Base-by-base conservation (phyloP, 1,140 invertebrate genomes). In the Drosophila ironensis region DNA sequence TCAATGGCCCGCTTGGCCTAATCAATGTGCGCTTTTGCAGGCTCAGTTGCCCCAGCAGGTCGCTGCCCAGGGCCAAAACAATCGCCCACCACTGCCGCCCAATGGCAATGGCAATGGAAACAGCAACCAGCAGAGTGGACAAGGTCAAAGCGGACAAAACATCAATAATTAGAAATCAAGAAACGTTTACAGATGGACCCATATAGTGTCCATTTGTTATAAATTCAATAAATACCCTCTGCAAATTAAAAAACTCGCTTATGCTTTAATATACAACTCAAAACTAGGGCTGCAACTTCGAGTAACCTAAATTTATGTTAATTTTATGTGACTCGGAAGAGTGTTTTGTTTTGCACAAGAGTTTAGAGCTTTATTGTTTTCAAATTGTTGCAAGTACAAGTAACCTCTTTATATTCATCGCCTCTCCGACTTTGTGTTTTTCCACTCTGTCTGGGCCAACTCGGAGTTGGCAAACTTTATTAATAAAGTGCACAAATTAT, bases 401-500 rank as follows among this genome's bases (percentile, higher is more conserved):
- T 37, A 16, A 37, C 14, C 12, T 37, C 12, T 64, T 51, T 22
- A 4, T 41, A 33, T 59, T 57, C 20, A 12, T n/a, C 25, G n/a
- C 12, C n/a, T 16, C 6, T 6, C n/a, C 35, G 51, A 37, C 56
- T 60, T 60, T 60, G 51, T 68, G 42, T 47, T 25, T 57, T 69
- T 47, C 42, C 48, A 35, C 48, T 54, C 28, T 44, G 61, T 67
- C 57, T 59, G 50, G 40, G 35, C 50, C 27, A 40, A 54, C 33
- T 50, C 52, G 12, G 12, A 60, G 52, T 60, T 60, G 56, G 56
- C 52, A 81, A 82, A 82, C 77, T 82, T 82, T 82, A 82, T 82
- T 82, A 82, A 82, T 82, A 82, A 82, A 73, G 46, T 70, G 78
- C 73, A 84, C 61, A 73, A 78, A 81, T 76, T 81, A 72, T 75